Percentiles rank a stretch among this genome's conserved stretches.
Conservation (phyloP, 2,113 vertebrate species). For the Chaetodon trifascialis region DNA sequence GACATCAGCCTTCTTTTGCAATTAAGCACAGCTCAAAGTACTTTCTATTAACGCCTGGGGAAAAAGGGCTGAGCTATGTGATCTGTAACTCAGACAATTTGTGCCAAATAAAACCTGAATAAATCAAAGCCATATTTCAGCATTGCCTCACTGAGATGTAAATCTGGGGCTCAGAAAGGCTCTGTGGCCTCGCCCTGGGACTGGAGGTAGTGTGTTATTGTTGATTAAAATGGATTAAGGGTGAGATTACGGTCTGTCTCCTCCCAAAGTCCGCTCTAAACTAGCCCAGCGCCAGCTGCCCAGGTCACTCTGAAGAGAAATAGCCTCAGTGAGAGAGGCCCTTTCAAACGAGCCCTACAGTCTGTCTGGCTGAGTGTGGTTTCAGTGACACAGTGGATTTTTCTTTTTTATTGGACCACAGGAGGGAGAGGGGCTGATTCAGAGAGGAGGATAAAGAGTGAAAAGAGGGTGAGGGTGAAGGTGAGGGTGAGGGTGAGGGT, state of each 20-base stretch:
- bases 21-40: conserved; percentile 68
- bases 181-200: conserved; percentile 74
- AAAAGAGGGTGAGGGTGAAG: neutral
- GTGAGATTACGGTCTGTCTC: conserved; percentile 78
- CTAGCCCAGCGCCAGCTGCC: conserved; percentile 63
- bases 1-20: conserved; percentile 66
- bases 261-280: conserved; percentile 78
- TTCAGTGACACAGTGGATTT: conserved; percentile 68
- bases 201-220: conserved; percentile 81
- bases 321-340: conserved; percentile 65
- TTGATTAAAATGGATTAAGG: conserved; percentile 86
- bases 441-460: conserved; percentile 33
- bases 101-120: conserved; percentile 85
- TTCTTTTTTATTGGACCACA: conserved; percentile 60
- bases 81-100: conserved; percentile 79
- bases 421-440: conserved; percentile 52
- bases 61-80: conserved; percentile 64
- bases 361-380: conserved; percentile 65
- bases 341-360: conserved; percentile 65
- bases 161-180: conserved; percentile 76
- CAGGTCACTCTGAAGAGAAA: conserved; percentile 73
- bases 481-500: neutral
- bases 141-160: conserved; percentile 76
- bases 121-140: conserved; percentile 85
- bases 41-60: conserved; percentile 64